Evolutionary conservation across 1,140 invertebrate genomes (phyloP).

Genomic region (Apis cerana): DNA sequence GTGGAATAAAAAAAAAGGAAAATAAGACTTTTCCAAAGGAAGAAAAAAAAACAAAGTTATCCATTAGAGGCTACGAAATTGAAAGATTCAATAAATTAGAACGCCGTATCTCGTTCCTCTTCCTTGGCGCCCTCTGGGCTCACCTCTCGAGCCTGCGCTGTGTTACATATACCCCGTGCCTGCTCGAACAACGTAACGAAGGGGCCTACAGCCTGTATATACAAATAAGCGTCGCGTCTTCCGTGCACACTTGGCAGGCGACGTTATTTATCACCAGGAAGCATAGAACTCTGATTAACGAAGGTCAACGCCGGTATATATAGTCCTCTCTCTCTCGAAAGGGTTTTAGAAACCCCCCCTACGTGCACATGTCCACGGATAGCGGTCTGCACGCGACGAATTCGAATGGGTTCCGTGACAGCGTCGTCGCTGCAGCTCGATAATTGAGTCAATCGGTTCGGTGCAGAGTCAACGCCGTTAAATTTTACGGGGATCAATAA

Average conservation of each 20-base stretch:
- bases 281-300: slow-evolving; percentile 70
- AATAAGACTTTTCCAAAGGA: no score
- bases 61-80: no score
- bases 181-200: slow-evolving; percentile 58
- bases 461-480: not conserved
- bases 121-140: not conserved
- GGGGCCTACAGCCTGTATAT: slow-evolving; percentile 52
- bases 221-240: slow-evolving; percentile 71
- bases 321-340: slow-evolving; percentile 37
- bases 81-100: not conserved
- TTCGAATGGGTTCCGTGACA: slow-evolving; percentile 34
- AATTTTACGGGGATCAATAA: slow-evolving; percentile 15
- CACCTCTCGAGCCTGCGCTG: not conserved
- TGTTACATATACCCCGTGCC: slow-evolving; percentile 47
- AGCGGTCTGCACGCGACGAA: slow-evolving; percentile 21
- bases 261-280: slow-evolving; percentile 75
- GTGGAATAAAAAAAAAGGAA: no score
- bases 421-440: not conserved
- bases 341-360: slow-evolving; percentile 11
- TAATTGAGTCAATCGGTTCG: slow-evolving; percentile 12
- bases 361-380: slow-evolving; percentile 28
- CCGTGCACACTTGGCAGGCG: slow-evolving; percentile 64
- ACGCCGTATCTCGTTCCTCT: not conserved
- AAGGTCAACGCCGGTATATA: slow-evolving; percentile 64
- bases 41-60: no score